Conservation (phyloP, 2,797 vertebrate genomes). For the Capromys pilorides region DNA sequence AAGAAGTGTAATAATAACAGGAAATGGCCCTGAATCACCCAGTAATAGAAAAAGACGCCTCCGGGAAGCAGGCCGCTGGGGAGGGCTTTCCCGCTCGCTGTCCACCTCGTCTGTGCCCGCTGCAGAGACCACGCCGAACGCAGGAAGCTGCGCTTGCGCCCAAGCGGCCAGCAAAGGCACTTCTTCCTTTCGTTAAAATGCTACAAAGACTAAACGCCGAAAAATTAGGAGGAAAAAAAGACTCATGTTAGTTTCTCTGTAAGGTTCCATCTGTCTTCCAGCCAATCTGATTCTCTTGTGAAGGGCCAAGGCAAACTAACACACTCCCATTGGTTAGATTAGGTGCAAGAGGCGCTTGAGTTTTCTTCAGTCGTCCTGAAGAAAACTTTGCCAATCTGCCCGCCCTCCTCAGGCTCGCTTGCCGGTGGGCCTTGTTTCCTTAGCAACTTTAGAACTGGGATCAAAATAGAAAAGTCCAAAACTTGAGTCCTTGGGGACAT, state of each 20-base stretch:
- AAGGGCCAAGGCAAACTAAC: neutral
- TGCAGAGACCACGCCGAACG: neutral
- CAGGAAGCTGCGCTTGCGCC: neutral
- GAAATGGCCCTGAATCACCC: slow-evolving; percentile 70
- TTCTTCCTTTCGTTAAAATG: slow-evolving; percentile 22
- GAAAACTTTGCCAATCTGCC: neutral
- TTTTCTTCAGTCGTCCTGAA: neutral
- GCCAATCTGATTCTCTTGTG: neutral
- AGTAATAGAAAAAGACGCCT: slow-evolving; percentile 72
- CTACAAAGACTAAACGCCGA: slow-evolving; percentile 7
- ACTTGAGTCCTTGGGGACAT: neutral
- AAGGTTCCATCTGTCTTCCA: neutral
- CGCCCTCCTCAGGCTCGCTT: neutral
- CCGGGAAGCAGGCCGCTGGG: slow-evolving; percentile 17
- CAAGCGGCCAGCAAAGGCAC: neutral
- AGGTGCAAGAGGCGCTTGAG: neutral
- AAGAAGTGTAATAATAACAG: slow-evolving; percentile 78
- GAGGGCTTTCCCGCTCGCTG: slow-evolving; percentile 4
- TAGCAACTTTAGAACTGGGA: neutral
- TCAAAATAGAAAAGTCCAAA: neutral
- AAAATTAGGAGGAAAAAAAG: neutral
- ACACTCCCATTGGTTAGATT: neutral
- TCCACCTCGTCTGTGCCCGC: neutral
- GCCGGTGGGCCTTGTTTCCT: neutral
- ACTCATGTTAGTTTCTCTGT: neutral